Base-by-base conservation (phyloP, 2,113 vertebrate species). In the Syngnathus floridae region DNA sequence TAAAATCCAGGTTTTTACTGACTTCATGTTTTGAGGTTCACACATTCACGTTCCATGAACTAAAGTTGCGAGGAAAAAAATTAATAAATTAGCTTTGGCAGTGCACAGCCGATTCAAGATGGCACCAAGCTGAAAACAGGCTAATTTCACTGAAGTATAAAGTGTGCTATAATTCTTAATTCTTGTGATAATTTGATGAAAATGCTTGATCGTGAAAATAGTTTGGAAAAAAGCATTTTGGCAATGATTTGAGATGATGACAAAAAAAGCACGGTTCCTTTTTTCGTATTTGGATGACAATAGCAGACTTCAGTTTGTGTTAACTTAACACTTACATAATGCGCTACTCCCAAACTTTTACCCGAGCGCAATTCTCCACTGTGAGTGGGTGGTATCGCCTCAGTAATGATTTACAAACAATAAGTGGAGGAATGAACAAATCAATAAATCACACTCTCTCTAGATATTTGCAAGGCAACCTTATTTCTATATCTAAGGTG, bases 401-500 rank as follows among this genome's bases (percentile, higher is more conserved):
- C 79, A 77, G 87, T 88, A 83, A 84, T 79, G 87, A 87, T 87
- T 86, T 82, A 87, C 81, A 85, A 89, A 89, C 84, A 88, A 87
- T 84, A 90, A 88, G 88, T 80, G 72, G 78, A 79, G 83, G 82
- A 87, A 84, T 78, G 85, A 86, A 73, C 67, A 83, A 89, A 91
- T 91, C 87, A 89, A 90, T 90, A 89, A 89, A 90, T 90, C 87
- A 87, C 83, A 80, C 87, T 80, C 84, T 86, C 82, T 85, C 74
- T 72, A 77, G 85, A 74, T 86, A 85, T 85, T 84, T 83, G 72
- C 35, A 70, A 80, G 71, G 75, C 79, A 80, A 81, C 69, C 80
- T 82, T 87, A 79, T 89, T 88, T 78, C 86, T 90, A 88, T 87
- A 81, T 85, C 81, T 63, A 61, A 75, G 71, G 69, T 75, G 74